Base-by-base conservation (phyloP, 1,140 invertebrate genomes). In the Zaprionus kolodkinae region DNA sequence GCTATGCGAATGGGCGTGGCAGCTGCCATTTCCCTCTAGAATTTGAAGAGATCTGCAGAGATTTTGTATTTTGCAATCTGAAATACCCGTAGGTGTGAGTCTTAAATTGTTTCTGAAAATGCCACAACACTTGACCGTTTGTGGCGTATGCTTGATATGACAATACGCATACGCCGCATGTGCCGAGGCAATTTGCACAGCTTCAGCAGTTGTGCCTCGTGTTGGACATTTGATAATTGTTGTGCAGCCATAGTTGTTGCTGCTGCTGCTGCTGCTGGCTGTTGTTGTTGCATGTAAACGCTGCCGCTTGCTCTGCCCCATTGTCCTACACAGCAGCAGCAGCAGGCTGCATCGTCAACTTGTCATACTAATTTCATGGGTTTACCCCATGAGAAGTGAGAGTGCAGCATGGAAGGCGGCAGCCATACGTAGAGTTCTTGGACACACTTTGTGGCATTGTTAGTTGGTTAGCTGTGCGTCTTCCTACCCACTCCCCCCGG, bases 361-460 rank as follows among this genome's bases (percentile, higher is more conserved):
- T 85, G 81, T 86, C 81, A 86, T 78, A 85, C 82, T 85, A 85
- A 85, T 85, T 85, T 85, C 67, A 78, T 75, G 78, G 75, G 30
- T 36, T 52, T 21, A 21, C 54, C 33, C 7, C 33, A 21, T 50
- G 38, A 30, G 27, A 6, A 30, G 27, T 35, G 61, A 65, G 59
- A 2, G 50, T 15, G 38, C 52, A n/a, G n/a, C n/a, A n/a, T n/a
- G n/a, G n/a, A n/a, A n/a, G n/a, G n/a, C n/a, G n/a, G 21, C 21
- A 21, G 21, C 21, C 71, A 13, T 33, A 33, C n/a, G 40, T 43
- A n/a, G 40, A 45, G 40, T 45, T 45, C 40, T 45, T 45, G 40
- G 40, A 45, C 40, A 45, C 40, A 45, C 40, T 45, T 45, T 17
- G 40, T 45, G 40, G 40, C 40, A 45, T 45, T 45, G 40, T 45